Evolutionary conservation across 2,888 invertebrate species (phyloP), one percentile per base, ranked within the genome.

Genomic region (Penaeus monodon): DNA sequence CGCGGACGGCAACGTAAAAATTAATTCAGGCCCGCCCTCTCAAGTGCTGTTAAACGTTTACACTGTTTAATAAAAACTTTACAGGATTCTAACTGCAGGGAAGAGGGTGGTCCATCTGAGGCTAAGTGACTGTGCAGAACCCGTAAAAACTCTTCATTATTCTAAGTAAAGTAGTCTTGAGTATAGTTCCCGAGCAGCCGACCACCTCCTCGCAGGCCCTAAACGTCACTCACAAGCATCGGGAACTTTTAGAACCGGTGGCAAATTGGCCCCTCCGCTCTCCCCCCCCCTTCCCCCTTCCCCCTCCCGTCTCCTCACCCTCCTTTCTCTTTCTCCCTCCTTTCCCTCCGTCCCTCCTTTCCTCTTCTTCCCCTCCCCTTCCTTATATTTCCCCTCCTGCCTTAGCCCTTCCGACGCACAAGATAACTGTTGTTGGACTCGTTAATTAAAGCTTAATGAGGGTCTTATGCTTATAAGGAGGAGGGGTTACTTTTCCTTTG

Each of bases 381-480:
- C 68, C 38, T 65, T 24, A 66, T 49, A 27, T 65, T 79, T 27
- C 65, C 81, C 38, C 38, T 22, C 65, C 27, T 44, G 17, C 57
- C 17, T 57, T 17, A 20, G 57, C 57, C 57, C 20, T 57, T 3
- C 57, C 57, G 57, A 57, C 57, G 57, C 57, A 20, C 57, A 20
- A 57, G 68, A 81, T 81, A 81, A 81, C 81, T 81, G 81, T 81
- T 66, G 66, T 20, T 65, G 65, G 65, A 10, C n/a, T 81, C 81
- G 66, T 81, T 81, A 81, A 81, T 81, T 81, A 81, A 68, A 81
- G 66, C 44, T 17, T 57, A 57, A 57, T 57, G 57, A 57, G 57
- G 57, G 57, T 57, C 57, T 57, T 14, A 57, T 57, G 57, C 57
- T 57, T 57, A 57, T 57, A 57, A 57, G 57, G 57, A 57, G 57